Conservation (phyloP, 1,140 invertebrate species). For the Ditylenchus dipsaci region DNA sequence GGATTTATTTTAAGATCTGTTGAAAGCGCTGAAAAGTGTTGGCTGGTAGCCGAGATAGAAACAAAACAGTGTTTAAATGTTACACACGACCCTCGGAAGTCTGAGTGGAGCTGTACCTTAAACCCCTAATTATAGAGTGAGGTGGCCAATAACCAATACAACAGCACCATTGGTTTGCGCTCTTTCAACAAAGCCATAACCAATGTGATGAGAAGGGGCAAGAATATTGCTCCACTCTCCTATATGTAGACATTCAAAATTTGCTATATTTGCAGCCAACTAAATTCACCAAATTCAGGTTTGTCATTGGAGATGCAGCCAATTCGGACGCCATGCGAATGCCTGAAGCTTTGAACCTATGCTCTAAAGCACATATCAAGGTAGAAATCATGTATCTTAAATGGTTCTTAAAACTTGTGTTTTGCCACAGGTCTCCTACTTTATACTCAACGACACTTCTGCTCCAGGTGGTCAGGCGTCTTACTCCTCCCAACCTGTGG, state of each 20-base stretch:
- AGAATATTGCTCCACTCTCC: neutral
- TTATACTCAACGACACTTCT: neutral
- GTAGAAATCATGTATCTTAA: neutral
- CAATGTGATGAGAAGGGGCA: neutral
- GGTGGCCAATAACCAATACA: neutral
- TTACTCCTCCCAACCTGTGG: neutral
- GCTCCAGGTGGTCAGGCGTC: neutral
- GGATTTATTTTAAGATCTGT: no score
- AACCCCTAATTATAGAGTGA: neutral
- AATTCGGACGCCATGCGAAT: neutral
- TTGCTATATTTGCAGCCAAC: no score
- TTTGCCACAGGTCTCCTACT: neutral
- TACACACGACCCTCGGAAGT: no score
- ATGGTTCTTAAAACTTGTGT: neutral
- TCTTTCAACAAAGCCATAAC: neutral
- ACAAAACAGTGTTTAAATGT: no score
- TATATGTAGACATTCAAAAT: no score
- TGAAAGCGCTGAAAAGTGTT: no score
- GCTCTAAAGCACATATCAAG: neutral
- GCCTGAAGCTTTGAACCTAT: neutral
- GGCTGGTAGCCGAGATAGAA: no score
- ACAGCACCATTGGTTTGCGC: neutral
- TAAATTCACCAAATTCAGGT: no score
- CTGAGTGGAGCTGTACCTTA: no score
- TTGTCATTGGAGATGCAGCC: neutral